Evolutionary conservation across 2,113 vertebrate species (phyloP), one percentile per base, ranked within the genome.

Genomic region (Paraplagusia blochii): DNA sequence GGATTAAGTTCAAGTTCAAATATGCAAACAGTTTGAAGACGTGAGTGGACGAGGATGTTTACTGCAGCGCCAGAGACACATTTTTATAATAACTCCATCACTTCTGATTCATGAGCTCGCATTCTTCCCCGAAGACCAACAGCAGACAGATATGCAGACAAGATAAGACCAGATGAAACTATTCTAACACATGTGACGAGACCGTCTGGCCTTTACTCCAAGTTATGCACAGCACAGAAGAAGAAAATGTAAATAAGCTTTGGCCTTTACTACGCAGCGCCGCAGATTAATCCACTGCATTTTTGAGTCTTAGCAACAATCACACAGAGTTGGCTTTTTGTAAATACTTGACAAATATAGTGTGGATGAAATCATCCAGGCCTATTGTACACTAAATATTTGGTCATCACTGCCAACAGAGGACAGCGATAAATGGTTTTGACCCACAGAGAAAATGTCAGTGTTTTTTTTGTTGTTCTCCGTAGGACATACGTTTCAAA

Each of bases 141-240:
- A 52, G 53, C 16, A 53, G 54, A 63, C 57, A 67, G 39, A 53
- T 44, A 46, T 12, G 72, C 68, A 82, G 81, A 85, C 81, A 79
- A 70, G 80, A 88, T 85, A 83, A 86, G 79, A 66, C 52, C 52
- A 66, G 33, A 79, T 79, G 54, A 76, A 81, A 81, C 69, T 81
- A 83, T 81, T 85, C 64, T 58, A n/a, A 77, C 77, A 67, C 50
- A 77, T 61, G 65, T 60, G 48, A 54, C 58, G 19, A 18, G 63
- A 55, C 61, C 56, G 48, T 13, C 13, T 9, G 16, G 42, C 40
- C 53, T 40, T 13, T 12, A 10, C 38, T 12, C 38, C 11, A 40
- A 40, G 38, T 10, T 11, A 29, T 29, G 38, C 13, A 40, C 12
- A 40, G 12, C 13, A 40, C 13, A 29, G 22, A 4, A 29, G 38